Conservation (phyloP, 2,113 vertebrate species). For the Kobus ellipsiprymnus region DNA sequence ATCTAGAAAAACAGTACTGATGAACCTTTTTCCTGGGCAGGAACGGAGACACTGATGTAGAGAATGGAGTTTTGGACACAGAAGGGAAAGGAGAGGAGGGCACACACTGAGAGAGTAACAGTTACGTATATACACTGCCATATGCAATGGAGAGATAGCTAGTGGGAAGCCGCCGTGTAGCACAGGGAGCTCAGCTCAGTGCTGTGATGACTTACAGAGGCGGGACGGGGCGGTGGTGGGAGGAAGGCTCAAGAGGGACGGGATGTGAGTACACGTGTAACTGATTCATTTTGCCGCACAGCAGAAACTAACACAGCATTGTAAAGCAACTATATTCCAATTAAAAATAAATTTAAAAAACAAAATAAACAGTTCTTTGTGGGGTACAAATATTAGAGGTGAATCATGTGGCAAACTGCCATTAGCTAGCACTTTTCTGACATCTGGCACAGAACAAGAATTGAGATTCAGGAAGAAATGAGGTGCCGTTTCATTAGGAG, state of each 20-base stretch:
- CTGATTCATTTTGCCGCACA: not conserved
- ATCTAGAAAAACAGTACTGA: not conserved
- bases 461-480: not conserved
- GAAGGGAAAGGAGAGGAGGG: not conserved
- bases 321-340: not conserved
- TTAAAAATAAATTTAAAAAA: not conserved
- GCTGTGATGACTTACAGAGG: not conserved
- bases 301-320: not conserved
- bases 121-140: not conserved
- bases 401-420: not conserved
- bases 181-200: not conserved
- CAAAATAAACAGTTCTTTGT: not conserved
- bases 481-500: not conserved
- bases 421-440: not conserved
- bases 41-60: rapidly evolving
- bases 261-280: too few relatives aligned
- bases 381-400: not conserved
- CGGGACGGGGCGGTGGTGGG: not conserved
- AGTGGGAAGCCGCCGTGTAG: not conserved
- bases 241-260: not conserved
- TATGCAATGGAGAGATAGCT: not conserved
- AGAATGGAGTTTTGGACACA: not conserved
- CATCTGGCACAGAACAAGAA: not conserved
- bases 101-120: not conserved
- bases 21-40: not conserved